Base-by-base conservation (phyloP, 2,888 invertebrate species). In the Lasioglossum morio region DNA sequence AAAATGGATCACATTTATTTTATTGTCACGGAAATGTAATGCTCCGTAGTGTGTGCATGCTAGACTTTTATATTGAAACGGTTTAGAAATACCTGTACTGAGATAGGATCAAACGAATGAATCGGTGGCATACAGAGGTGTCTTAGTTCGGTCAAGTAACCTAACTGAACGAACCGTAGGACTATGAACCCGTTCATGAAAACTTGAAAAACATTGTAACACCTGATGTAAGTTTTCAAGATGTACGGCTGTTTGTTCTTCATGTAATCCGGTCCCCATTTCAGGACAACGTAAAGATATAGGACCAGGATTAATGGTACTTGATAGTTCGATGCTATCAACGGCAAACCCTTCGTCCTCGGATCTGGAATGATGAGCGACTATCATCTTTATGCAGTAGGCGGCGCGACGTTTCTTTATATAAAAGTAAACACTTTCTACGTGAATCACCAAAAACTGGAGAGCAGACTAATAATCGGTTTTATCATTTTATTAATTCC, bases 201-300 rank as follows among this genome's bases (percentile, higher is more conserved):
- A 30, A 94, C 91, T 96, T 98, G 98, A 72, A 97, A 93, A 27
- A 98, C 95, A 94, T 99, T 98, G 95, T 98, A 99, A 91, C 96
- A 95, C 81, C 97, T 96, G 88, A 99, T 97, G 46, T 97, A 94
- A 1, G 94, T 95, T 89, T 97, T 97, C 60, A 98, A 95, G 23
- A 97, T 95, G 93, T 96, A 97, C 0, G 98, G 96, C 85, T 96
- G 96, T 77, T 97, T 96, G 90, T 96, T 94, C 92, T 96, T 96
- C 98, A 99, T 99, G 89, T 96, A 96, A 19, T 93, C 92, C 1
- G 98, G 98, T 16, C 97, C 96, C 46, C 96, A 94, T 48, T 96
- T 95, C 82, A 96, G 95, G 82, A 97, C 96, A 87, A 97, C 95
- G 53, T 95, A 94, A 85, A 97, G 90, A 93, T 97, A 97, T n/a